Conservation (phyloP, 64 coral and sea anemone genomes). For the Montipora cactus region DNA sequence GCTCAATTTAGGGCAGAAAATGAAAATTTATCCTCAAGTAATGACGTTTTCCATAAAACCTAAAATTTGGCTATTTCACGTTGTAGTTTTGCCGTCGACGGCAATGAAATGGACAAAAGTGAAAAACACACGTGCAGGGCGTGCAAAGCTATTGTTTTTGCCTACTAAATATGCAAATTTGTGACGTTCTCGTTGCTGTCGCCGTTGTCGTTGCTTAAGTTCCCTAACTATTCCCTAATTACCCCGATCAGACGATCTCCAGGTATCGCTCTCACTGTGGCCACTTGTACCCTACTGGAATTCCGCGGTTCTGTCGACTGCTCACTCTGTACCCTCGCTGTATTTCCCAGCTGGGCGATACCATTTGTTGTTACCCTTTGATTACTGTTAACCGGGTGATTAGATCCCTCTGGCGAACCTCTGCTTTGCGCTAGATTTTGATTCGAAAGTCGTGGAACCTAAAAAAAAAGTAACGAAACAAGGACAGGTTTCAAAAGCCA, state of each 20-base stretch:
- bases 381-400: background rate
- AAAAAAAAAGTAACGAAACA: background rate
- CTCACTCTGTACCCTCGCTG: background rate
- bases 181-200: no score
- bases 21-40: no score
- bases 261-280: background rate
- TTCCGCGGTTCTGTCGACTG: background rate
- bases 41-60: no score
- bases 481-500: background rate
- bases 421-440: background rate
- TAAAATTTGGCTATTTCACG: no score
- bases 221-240: background rate
- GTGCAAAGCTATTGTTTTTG: no score
- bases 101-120: no score
- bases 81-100: no score
- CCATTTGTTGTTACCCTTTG: background rate
- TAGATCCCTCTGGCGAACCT: background rate
- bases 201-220: no score
- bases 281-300: background rate
- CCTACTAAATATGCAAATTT: no score
- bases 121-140: no score
- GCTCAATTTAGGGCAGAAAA: no score
- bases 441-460: background rate
- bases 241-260: slow-evolving; percentile 46
- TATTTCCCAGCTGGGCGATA: background rate